These are phyloP conservation scores for Rhea americana DNA, from an alignment of 2,113 vertebrate species.

Conservation along the genomic window DNA sequence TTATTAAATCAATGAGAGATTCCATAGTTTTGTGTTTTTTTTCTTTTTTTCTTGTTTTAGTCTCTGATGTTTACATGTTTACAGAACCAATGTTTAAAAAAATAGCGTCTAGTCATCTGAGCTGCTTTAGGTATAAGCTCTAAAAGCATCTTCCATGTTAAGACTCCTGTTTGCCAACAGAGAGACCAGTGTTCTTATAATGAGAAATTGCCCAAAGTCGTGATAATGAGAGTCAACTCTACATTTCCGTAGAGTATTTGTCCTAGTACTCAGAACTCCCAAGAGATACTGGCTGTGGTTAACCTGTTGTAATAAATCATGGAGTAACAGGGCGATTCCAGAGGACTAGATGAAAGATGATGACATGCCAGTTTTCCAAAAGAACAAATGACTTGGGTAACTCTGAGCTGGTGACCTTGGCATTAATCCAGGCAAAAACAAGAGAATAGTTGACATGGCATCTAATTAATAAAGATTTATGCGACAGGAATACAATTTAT, in stretches of 20 bases:
- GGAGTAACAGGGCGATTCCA: background rate
- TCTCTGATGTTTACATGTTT: background rate
- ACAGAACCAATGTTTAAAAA: background rate
- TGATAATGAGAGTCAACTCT: background rate
- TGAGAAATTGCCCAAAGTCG: background rate
- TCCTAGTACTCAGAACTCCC: background rate
- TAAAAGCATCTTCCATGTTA: background rate
- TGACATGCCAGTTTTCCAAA: background rate
- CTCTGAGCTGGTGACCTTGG: background rate
- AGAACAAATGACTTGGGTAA: background rate
- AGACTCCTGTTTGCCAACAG: background rate
- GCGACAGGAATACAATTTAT: background rate
- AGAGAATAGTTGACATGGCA: background rate
- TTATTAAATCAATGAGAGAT: background rate
- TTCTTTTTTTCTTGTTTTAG: background rate
- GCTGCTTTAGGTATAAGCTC: background rate
- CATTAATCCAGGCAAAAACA: background rate
- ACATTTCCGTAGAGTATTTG: background rate
- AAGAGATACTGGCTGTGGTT: background rate
- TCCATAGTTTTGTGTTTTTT: background rate
- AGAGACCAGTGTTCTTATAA: background rate
- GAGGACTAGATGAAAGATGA: background rate
- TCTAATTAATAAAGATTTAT: background rate
- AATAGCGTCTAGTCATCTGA: background rate
- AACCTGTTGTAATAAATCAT: background rate